Percentiles rank a stretch among this genome's conserved stretches.
Conservation (phyloP, 2,888 invertebrate species). For the Drosophila seclusa region DNA sequence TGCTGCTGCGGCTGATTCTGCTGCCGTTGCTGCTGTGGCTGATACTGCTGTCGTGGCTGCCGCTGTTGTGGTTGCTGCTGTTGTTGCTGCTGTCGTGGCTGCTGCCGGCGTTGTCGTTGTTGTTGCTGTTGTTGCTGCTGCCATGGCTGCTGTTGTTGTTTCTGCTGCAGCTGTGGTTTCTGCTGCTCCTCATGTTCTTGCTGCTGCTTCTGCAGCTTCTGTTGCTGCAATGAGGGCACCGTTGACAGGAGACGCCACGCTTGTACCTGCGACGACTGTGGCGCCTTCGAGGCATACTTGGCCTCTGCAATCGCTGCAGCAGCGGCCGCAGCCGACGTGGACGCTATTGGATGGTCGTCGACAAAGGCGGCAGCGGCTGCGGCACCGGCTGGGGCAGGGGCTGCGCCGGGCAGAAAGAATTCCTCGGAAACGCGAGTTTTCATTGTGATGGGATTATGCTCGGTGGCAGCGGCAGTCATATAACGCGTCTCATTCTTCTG, state of each 20-base stretch:
- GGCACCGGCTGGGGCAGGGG: neutral
- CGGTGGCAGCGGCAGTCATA: slow-evolving; percentile 37
- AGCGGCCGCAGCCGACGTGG: slow-evolving; percentile 1
- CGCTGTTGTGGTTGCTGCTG: neutral
- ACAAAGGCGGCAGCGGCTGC: neutral
- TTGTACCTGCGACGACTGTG: neutral
- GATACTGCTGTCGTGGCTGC: neutral
- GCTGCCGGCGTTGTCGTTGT: neutral
- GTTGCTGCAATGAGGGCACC: slow-evolving; percentile 3
- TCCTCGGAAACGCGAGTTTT: slow-evolving; percentile 50
- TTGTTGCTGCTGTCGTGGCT: neutral
- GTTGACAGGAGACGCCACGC: slow-evolving; percentile 21
- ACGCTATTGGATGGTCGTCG: neutral
- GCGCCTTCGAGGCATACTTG: neutral
- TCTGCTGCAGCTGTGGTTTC: neutral
- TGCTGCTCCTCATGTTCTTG: neutral
- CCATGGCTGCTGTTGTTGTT: neutral
- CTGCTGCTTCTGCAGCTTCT: neutral
- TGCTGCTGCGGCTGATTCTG: neutral
- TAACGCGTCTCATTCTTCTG: slow-evolving; percentile 33
- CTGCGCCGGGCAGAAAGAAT: slow-evolving; percentile 37
- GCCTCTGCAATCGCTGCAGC: neutral
- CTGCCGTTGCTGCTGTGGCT: neutral
- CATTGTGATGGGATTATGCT: slow-evolving; percentile 50
- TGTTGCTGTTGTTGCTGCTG: neutral